Evolutionary conservation across 2,888 invertebrate species (phyloP).

Genomic region (Ectemnius lituratus): DNA sequence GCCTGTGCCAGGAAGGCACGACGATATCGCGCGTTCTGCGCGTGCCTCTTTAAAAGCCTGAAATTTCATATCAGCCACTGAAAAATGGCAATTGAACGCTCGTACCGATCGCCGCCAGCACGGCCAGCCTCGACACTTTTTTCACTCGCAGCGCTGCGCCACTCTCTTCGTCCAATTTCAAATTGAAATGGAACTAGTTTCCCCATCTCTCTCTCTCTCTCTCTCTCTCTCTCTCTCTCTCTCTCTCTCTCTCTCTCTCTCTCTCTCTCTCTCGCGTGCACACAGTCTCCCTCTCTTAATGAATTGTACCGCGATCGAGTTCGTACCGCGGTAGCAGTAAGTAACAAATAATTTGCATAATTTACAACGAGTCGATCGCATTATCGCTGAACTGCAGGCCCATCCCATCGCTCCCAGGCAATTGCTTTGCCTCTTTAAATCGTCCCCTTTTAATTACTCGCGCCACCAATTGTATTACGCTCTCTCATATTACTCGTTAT

Average conservation of each 20-base stretch:
- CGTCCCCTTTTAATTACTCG: neutral
- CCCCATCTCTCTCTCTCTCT: neutral
- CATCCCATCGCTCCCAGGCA: neutral
- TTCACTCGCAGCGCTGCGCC: too few relatives aligned
- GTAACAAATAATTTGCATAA: conserved; percentile 10
- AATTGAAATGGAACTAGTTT: neutral
- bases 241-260: neutral
- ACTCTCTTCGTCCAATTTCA: conserved; percentile 5
- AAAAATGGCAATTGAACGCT: too few relatives aligned
- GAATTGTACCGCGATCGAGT: conserved; percentile 13
- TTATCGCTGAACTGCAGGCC: conserved; percentile 1
- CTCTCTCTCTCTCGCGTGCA: neutral
- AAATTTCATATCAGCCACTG: too few relatives aligned
- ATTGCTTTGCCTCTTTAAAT: neutral
- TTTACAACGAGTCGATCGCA: neutral
- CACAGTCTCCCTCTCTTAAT: neutral
- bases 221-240: neutral
- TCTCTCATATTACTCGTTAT: too few relatives aligned
- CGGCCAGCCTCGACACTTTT: too few relatives aligned
- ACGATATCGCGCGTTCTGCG: too few relatives aligned
- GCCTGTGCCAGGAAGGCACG: too few relatives aligned
- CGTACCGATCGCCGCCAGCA: too few relatives aligned
- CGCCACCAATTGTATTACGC: too few relatives aligned
- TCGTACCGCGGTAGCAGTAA: neutral
- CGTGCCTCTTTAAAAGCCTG: too few relatives aligned